Base-by-base conservation (phyloP, 2,797 vertebrate species). In the Eulemur rubriventer region DNA sequence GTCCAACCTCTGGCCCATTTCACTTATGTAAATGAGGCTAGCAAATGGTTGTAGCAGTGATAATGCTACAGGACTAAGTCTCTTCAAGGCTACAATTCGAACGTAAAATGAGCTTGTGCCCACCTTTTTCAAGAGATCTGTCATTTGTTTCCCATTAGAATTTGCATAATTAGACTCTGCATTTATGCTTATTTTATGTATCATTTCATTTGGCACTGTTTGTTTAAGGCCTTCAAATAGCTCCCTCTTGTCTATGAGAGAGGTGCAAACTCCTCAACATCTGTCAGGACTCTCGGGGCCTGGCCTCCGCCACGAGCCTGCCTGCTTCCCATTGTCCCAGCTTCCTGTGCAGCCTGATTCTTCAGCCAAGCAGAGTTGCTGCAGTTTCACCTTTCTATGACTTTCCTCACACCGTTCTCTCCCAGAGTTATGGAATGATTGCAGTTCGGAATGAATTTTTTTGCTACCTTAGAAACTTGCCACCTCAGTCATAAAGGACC, bases 71-170 rank as follows among this genome's bases (percentile, higher is more conserved):
- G 76, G 10, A 75, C 48, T 88, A 78, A 90, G 48, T 88, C 35
- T 91, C 52, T 52, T 67, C 24, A 48, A 85, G 28, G 20, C 75
- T 20, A 1, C 59, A 28, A 82, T 92, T 84, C 57, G 69, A 52
- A 67, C 35, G 92, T 63, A 83, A 90, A 85, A 55, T 81, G 61
- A 93, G 11, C 90, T 92, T 84, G 50, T 46, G 26, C 24, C 48
- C 38, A 75, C 55, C 52, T 92, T 95, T 93, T 80, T 20, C 59
- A 88, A 91, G 9, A 82, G 48, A 18, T 52, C 50, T 93, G 80
- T 78, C 95, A 48, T 93, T 96, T 96, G 59, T 81, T 95, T 95
- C 61, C 20, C 63, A 35, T 90, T 83, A 90, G 41, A 91, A 79
- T 96, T 85, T 90, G 22, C 63, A 59, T 95, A 92, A 84, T 81